Base-by-base conservation (phyloP, 2,797 vertebrate genomes). In the Girardinus metallicus region DNA sequence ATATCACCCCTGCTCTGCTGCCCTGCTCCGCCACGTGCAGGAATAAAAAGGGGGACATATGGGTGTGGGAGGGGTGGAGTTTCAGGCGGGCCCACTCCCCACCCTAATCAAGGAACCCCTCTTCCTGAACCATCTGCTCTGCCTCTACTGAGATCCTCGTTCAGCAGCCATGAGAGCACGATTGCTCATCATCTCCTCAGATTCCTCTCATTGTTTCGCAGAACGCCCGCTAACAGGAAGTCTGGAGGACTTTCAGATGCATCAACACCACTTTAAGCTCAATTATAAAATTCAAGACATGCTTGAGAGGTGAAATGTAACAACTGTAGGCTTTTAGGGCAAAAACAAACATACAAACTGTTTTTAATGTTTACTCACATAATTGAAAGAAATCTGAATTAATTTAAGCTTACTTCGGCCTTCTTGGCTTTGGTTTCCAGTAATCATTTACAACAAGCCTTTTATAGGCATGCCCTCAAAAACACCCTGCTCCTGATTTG, bases 11-110 rank as follows among this genome's bases (percentile, higher is more conserved):
- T 90, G 87, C 90, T 83, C 91, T 81, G 79, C 90, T 93, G 89
- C 90, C 87, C 88, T 93, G 91, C 93, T 93, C 92, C 88, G 87
- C 88, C 89, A 91, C 83, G 86, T 80, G 87, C 73, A 80, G 84
- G 88, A 93, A 93, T 92, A 95, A 95, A 92, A 86, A 85, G 87
- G 91, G 87, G 90, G 94, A 95, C 95, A 96, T 95, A 96, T 96
- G 95, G 96, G 94, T 88, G 92, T 93, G 92, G 94, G 93, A 92
- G 92, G 90, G 90, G 88, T 86, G 89, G 92, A 87, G 88, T 92
- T 92, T 89, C 85, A 93, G 91, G 86, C 87, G 88, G 49, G 89
- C 53, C 21, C 21, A 21, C 66, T 41, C 66, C 66, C 66, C 34
- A 18, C 31, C 87, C 86, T 91, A 95, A 95, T 95, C 89, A 89